Conservation (phyloP, 1,140 invertebrate species). For the Portunus trituberculatus region DNA sequence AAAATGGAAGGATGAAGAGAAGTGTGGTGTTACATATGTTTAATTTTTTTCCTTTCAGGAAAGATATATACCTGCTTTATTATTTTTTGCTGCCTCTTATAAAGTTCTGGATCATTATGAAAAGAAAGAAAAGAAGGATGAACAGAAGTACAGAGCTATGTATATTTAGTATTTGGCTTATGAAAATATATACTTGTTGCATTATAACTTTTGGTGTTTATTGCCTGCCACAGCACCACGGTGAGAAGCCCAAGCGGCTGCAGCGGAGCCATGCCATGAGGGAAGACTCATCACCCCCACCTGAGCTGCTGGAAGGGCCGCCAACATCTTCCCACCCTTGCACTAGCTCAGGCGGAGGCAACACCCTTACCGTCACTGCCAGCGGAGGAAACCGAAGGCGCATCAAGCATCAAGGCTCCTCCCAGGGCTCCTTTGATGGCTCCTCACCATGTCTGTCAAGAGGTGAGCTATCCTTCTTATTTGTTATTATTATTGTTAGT, state of each 20-base stretch:
- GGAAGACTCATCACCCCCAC: conserved; percentile 91
- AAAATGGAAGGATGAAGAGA: too few species aligned
- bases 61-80: too few species aligned
- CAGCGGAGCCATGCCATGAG: conserved; percentile 93
- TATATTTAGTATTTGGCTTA: neutral
- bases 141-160: neutral
- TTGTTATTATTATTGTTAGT: too few species aligned
- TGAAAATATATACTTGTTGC: neutral
- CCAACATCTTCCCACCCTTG: conserved; percentile 79
- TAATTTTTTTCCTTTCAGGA: too few species aligned
- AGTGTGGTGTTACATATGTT: too few species aligned
- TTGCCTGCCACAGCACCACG: conserved; percentile 50
- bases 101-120: too few species aligned
- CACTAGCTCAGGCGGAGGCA: conserved; percentile 45
- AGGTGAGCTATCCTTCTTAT: conserved; percentile 80
- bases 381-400: conserved; percentile 40
- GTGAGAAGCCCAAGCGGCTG: conserved; percentile 86
- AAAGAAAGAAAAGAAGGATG: too few species aligned
- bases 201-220: neutral
- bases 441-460: conserved; percentile 84
- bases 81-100: too few species aligned
- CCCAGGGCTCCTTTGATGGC: conserved; percentile 84
- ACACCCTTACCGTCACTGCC: conserved; percentile 63
- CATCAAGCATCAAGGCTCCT: conserved; percentile 84
- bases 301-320: conserved; percentile 82